These are phyloP conservation scores for Tarsius wallacei DNA, from an alignment of 2,797 vertebrate genomes.

Conservation along the genomic window DNA sequence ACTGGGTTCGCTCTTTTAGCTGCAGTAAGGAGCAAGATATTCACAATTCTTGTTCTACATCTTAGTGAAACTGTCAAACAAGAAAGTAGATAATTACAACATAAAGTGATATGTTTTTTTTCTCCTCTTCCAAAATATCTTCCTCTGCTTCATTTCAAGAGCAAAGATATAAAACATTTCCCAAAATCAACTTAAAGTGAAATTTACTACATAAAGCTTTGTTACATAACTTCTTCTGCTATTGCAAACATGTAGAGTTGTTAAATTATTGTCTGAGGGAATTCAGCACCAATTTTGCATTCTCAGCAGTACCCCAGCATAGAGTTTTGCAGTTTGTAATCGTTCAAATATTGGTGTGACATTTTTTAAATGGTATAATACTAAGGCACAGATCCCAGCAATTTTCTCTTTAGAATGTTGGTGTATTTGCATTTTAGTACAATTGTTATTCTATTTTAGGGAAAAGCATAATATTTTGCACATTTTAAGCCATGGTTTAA, in stretches of 20 bases:
- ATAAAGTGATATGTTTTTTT: background rate
- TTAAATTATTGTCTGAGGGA: background rate
- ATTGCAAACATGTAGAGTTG: background rate
- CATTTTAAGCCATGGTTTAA: background rate
- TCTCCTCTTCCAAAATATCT: background rate
- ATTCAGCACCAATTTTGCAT: background rate
- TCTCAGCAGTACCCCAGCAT: background rate
- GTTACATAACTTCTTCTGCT: background rate
- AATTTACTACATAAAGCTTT: background rate
- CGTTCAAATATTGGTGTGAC: background rate
- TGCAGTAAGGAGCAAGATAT: background rate
- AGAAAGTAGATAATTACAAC: background rate
- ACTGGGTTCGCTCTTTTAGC: background rate
- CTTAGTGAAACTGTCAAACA: background rate
- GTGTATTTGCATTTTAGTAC: background rate
- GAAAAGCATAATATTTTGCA: background rate
- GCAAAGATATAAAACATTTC: background rate
- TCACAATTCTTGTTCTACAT: background rate
- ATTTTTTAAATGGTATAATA: background rate
- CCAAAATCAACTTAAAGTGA: conserved; percentile 7
- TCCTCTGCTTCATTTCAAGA: conserved; percentile 1
- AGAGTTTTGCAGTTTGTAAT: background rate
- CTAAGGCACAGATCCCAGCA: background rate
- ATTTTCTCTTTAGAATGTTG: background rate
- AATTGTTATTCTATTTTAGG: background rate